Evolutionary conservation across 2,113 vertebrate genomes (phyloP), one percentile per base, ranked within the genome.

Genomic region (Antechinus stuartii): DNA sequence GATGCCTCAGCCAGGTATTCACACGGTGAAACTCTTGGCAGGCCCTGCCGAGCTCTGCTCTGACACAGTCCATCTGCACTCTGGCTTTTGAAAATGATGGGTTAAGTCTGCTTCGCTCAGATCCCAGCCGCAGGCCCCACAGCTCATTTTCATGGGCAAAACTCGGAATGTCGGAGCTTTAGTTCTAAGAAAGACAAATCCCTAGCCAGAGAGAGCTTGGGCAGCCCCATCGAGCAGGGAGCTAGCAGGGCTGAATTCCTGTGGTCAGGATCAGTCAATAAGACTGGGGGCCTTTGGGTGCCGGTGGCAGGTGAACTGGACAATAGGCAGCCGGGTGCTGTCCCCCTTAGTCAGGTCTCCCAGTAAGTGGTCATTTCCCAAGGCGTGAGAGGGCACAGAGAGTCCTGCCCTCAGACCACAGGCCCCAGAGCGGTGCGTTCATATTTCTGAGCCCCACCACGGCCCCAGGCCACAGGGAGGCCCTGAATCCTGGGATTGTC

Each of bases 241-340:
- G 14, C 91, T 94, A 56, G 49, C 25, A 95, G 22, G 26, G 95
- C 57, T 91, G 91, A 56, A 97, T 97, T 96, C 94, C 95, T 96
- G 97, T 57, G 96, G 96, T 92, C 93, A 84, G 91, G 84, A 93
- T 95, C 92, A 11, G 94, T 53, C 95, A 91, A 68, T 54, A 42
- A 97, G 96, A 56, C 68, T 68, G 92, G 96, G 95, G 1, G 55
- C 76, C 57, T 95, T 50, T 89, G 94, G 92, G 89, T 24, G 49
- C 8, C 0, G 93, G 95, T 56, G 94, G 92, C 92, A 97, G 97
- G 94, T 24, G 2, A 0, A 0, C 47, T 84, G 50, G 91, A 98
- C 97, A 95, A 92, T 23, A 61, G 47, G 0, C 47, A 42, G 50
- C 89, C 95, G 98, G 93, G 92, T 93, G 91, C 91, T 2, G 0